Conservation (phyloP, 2,888 invertebrate species). For the Tanypteryx hageni region DNA sequence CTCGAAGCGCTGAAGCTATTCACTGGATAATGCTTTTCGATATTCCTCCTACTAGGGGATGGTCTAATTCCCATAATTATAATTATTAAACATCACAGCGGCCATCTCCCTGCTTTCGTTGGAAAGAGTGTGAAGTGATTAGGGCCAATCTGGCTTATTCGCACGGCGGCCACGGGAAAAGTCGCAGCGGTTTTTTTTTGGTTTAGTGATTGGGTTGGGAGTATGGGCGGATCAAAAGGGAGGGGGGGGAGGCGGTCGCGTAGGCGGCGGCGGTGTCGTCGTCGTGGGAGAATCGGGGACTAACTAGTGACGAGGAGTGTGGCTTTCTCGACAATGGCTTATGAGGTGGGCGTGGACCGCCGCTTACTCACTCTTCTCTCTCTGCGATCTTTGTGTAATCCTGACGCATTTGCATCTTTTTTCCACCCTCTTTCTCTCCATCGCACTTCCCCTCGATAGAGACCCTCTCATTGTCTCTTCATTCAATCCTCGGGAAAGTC, state of each 20-base stretch:
- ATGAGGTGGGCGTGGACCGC: conserved; percentile 30
- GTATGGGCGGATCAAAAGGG: too few species aligned
- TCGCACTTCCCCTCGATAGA: too few species aligned
- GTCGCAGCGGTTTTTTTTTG: too few species aligned
- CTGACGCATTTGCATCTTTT: neutral
- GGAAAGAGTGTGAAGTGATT: conserved; percentile 36
- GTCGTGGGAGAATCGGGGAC: neutral
- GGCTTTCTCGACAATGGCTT: conserved; percentile 3
- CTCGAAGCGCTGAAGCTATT: too few species aligned
- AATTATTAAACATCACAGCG: neutral
- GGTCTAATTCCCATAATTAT: neutral
- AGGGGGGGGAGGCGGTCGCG: too few species aligned
- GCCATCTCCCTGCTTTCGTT: neutral
- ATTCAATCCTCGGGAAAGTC: neutral
- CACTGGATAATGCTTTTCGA: too few species aligned
- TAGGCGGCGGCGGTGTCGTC: too few species aligned
- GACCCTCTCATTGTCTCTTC: neutral
- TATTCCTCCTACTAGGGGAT: neutral
- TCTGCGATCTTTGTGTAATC: neutral
- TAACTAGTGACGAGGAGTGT: conserved; percentile 19
- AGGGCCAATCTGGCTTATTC: conserved; percentile 48
- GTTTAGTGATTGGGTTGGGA: too few species aligned
- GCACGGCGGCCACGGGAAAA: neutral
- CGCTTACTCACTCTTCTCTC: neutral
- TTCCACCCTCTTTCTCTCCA: too few species aligned